Base-by-base conservation (phyloP, 2,113 vertebrate genomes). In the Conger conger region DNA sequence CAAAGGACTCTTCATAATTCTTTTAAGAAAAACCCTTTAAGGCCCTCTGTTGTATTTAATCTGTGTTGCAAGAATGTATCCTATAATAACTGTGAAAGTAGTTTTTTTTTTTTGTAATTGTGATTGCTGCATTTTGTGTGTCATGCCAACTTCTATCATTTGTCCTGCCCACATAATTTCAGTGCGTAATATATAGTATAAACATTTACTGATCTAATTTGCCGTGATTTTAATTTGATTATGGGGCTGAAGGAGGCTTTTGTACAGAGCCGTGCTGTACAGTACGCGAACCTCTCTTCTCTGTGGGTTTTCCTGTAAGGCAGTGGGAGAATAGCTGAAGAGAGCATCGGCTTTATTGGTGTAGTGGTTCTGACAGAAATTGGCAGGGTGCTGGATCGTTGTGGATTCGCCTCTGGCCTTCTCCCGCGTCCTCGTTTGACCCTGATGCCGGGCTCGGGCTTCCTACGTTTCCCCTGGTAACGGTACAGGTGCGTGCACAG, bases 371-470 rank as follows among this genome's bases (percentile, higher is more conserved):
- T 27, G 57, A 76, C 60, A 57, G 79, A 42, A n/a, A 33, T 73
- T 73, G 86, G 80, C 83, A 13, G 82, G 60, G 63, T 60, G 60
- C 37, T 60, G 76, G 17, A 80, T 80, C 84, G 81, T 42, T 81
- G 53, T 23, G 78, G 36, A 42, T 83, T 82, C 63, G 33, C 77
- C 77, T 80, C 87, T 76, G 78, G 83, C 68, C 83, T 84, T 11
- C 60, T 37, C 37, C 57, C 40, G 40, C 40, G 86, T 85, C 86
- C 86, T 87, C 20, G 73, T 1, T 37, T 50, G 79, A 85, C 86
- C 80, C 83, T 9, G 79, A 82, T 73, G 23, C 54, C 15, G n/a
- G 82, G 50, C 2, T 40, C 78, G 40, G 63, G 50, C 77, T 81
- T 76, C 54, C 35, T 85, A 23, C 4, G 9, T 85, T 38, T 73